phyloP scores from a whole-genome alignment of 2,113 vertebrate species.

The Mohoua ochrocephala region DNA sequence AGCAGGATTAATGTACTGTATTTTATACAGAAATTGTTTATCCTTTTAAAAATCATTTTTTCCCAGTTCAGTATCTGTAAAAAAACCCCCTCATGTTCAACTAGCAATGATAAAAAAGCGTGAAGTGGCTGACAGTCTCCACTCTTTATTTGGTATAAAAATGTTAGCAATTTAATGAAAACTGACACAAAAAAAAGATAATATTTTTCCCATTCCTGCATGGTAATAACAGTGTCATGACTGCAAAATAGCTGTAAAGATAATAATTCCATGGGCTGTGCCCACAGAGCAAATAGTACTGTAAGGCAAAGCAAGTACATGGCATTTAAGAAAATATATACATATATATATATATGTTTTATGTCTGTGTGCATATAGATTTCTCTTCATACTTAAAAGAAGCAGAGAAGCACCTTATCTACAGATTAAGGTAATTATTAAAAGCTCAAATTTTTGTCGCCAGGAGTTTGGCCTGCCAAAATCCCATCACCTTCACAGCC shows the following conservation, averaged over 20 bases:
- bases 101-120: background rate
- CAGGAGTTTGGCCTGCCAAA: background rate
- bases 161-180: conserved; percentile 39
- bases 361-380: background rate
- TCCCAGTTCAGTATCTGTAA: conserved; percentile 24
- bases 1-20: conserved; percentile 48
- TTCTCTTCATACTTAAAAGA: background rate
- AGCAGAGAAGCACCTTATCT: background rate
- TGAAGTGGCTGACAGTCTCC: background rate
- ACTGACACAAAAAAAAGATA: conserved; percentile 22
- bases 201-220: background rate
- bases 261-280: conserved; percentile 41
- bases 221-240: background rate
- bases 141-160: conserved; percentile 39
- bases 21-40: conserved; percentile 68
- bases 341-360: background rate
- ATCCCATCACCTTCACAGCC: conserved; percentile 18
- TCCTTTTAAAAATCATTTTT: conserved; percentile 47
- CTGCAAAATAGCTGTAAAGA: conserved; percentile 7
- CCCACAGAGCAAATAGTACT: background rate
- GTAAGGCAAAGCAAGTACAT: background rate
- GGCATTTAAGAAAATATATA: conserved; percentile 8
- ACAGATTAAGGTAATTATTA: background rate
- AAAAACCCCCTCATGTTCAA: background rate
- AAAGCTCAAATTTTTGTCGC: background rate